phyloP scores from a whole-genome alignment of 2,888 invertebrate species.

The Galeopsomyia nigrocyanea region DNA sequence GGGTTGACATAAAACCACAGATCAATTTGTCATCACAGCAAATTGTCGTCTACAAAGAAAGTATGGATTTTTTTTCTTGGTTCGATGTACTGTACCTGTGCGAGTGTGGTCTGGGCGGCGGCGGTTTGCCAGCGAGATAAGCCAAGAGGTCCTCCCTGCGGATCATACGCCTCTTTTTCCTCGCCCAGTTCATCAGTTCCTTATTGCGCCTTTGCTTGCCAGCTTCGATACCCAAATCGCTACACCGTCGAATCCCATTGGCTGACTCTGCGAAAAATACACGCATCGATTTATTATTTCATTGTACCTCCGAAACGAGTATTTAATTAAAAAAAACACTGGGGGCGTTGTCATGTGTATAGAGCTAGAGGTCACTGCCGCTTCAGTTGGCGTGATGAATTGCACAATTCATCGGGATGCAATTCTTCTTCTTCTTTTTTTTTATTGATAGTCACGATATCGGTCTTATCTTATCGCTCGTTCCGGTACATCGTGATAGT shows the following conservation, averaged over 20 bases:
- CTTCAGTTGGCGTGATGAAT: neutral
- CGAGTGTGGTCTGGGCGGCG: conserved; percentile 73
- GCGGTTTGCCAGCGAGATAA: conserved; percentile 80
- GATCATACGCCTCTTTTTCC: conserved; percentile 80
- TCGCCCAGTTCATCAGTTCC: conserved; percentile 83
- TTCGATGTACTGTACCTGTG: conserved; percentile 67
- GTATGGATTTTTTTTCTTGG: neutral
- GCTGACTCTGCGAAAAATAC: conserved; percentile 74
- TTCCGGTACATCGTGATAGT: too few species aligned
- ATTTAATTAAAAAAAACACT: conserved; percentile 6
- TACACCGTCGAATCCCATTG: conserved; percentile 78
- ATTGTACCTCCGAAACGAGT: too few species aligned
- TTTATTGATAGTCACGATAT: too few species aligned
- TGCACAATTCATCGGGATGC: too few species aligned
- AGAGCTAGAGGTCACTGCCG: conserved; percentile 8
- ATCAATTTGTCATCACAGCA: neutral
- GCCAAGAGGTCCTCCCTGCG: conserved; percentile 82
- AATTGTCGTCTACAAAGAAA: neutral
- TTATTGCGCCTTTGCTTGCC: conserved; percentile 81
- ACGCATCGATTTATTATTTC: neutral
- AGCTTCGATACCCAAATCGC: conserved; percentile 79
- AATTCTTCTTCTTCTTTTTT: too few species aligned
- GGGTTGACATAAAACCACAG: neutral
- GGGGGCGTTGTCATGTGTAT: neutral
- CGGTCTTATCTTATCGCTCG: too few species aligned